Evolutionary conservation across 1,140 invertebrate genomes (phyloP), one percentile per base, ranked within the genome.

Genomic region (Saccostrea echinata): DNA sequence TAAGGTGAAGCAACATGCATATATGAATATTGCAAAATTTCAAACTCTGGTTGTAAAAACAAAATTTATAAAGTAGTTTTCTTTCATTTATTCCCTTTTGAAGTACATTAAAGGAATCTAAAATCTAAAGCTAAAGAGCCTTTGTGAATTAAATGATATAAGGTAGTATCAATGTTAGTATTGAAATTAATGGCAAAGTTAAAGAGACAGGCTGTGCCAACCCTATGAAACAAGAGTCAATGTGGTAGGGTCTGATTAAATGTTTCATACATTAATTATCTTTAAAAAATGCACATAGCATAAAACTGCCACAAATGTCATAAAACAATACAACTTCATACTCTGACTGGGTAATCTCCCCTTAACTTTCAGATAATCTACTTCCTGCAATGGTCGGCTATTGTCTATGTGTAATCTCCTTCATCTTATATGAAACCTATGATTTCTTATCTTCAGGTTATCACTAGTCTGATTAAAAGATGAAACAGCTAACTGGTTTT

Each of bases 221-320:
- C 6, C 6, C 43, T 43, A 43, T 43, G 35, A 43, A 43, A 43
- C 35, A 43, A 43, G 2, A 43, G 1, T 43, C 43, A 43, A 6
- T 43, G 43, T 43, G 43, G 43, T 43, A 43, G 43, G 43, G 43
- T 9, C 43, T 8, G 43, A 43, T 43, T 43, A 43, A 43, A 43
- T 64, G 18, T 64, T 21, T 9, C 18, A 64, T 21, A 64, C 18
- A 64, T 64, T 11, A 64, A 64, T 43, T 43, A 9, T 9, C 43
- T 43, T 43, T 43, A 43, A 43, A 43, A 43, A 43, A 43, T 6
- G 9, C 27, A 76, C 8, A 33, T 27, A 33, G 24, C 13, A 16
- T 76, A 76, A 76, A 76, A 76, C 68, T 76, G 68, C 24, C 68
- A 76, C 24, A 76, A 76, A 76, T 76, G 68, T 76, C 68, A 76